These are phyloP conservation scores for Entomyzon cyanotis DNA, from an alignment of 2,113 vertebrate genomes.

Conservation along the genomic window DNA sequence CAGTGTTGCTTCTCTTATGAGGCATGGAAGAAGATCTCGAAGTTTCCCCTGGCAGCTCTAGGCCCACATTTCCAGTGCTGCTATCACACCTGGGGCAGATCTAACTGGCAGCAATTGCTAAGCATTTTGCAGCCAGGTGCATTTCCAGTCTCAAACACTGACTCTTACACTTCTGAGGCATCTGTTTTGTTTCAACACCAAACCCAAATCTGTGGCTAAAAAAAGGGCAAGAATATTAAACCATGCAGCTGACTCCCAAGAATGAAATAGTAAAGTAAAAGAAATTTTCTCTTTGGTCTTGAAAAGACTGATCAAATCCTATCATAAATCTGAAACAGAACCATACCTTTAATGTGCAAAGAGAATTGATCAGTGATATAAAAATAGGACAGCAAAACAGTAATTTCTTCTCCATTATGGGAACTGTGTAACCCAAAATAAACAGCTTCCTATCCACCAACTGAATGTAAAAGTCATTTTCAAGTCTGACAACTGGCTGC, in stretches of 20 bases:
- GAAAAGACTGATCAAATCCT: background rate
- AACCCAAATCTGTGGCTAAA: background rate
- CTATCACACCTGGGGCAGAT: background rate
- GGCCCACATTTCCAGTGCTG: background rate
- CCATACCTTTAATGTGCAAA: background rate
- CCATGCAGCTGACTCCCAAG: background rate
- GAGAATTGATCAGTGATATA: background rate
- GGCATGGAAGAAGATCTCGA: background rate
- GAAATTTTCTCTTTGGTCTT: background rate
- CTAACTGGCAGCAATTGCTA: rapidly evolving
- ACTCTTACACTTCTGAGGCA: background rate
- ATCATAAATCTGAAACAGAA: background rate
- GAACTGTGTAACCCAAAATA: constrained; percentile 28
- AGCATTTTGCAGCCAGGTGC: rapidly evolving
- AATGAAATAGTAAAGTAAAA: background rate
- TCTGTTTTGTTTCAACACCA: background rate
- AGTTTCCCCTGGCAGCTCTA: background rate
- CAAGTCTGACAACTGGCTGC: background rate
- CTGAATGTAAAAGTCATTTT: background rate
- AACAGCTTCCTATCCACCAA: constrained; percentile 28
- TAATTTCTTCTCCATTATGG: constrained; percentile 12
- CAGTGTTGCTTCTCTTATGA: background rate
- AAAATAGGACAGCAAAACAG: constrained; percentile 10
- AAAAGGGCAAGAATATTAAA: background rate
- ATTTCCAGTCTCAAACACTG: background rate